Evolutionary conservation across 2,113 vertebrate genomes (phyloP).

Genomic region (Paedocypris sp.): DNA sequence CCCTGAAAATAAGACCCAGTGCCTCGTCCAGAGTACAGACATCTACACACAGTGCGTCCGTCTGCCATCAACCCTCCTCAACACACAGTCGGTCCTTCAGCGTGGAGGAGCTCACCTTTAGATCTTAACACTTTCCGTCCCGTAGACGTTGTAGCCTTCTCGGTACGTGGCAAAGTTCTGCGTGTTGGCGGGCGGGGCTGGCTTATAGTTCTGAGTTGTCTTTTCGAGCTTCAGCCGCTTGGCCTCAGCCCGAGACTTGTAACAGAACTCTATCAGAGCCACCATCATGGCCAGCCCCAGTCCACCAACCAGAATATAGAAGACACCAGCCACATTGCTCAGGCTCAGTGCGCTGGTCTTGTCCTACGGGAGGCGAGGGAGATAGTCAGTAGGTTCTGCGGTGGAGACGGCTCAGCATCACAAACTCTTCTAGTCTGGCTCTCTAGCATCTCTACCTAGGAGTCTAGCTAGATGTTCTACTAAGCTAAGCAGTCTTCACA

Average conservation of each 20-base stretch:
- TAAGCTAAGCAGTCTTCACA: no score
- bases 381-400: constrained; percentile 58
- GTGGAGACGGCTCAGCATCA: constrained; percentile 48
- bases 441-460: constrained; percentile 21
- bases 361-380: constrained; percentile 92
- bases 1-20: no score
- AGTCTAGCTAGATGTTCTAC: constrained; percentile 36
- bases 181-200: constrained; percentile 88
- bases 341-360: constrained; percentile 99
- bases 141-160: constrained; percentile 99
- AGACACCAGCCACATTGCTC: constrained; percentile 98
- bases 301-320: constrained; percentile 99
- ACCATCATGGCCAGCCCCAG: constrained; percentile 99
- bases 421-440: constrained; percentile 24
- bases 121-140: constrained; percentile 99
- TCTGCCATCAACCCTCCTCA: no score
- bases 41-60: not conserved
- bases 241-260: constrained; percentile 97
- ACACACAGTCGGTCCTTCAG: not conserved
- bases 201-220: constrained; percentile 98
- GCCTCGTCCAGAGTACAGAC: constrained; percentile 52
- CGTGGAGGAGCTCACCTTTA: constrained; percentile 74
- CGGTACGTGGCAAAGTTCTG: constrained; percentile 99
- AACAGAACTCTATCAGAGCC: constrained; percentile 99
- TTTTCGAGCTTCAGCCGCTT: constrained; percentile 99